These are phyloP conservation scores for Gobionotothen gibberifrons DNA, from an alignment of 2,797 vertebrate species.

Conservation along the genomic window DNA sequence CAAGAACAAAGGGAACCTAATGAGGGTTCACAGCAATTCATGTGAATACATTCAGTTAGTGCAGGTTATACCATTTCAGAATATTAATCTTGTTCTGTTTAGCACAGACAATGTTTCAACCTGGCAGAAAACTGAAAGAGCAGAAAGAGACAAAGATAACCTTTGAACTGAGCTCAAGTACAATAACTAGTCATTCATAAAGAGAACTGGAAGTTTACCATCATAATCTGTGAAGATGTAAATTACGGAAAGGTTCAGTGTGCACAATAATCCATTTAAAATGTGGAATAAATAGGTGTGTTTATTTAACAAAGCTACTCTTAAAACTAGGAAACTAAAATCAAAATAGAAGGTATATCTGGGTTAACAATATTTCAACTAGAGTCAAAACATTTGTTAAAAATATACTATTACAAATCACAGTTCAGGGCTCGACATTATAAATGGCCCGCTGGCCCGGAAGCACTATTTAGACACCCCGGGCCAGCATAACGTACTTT, in stretches of 20 bases:
- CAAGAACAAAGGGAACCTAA: neutral
- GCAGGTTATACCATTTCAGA: too few species aligned
- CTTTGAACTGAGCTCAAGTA: neutral
- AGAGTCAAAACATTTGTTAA: too few species aligned
- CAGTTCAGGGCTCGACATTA: too few species aligned
- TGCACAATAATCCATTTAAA: neutral
- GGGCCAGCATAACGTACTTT: too few species aligned
- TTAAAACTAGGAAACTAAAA: neutral
- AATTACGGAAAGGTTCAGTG: too few species aligned
- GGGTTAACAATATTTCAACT: neutral
- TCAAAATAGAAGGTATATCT: too few species aligned
- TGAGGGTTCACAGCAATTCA: neutral
- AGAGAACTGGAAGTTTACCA: neutral
- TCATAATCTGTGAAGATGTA: neutral
- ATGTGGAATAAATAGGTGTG: neutral
- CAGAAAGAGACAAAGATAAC: neutral
- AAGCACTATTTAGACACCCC: too few species aligned
- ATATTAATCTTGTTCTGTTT: too few species aligned
- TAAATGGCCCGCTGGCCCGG: too few species aligned
- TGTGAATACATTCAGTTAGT: too few species aligned
- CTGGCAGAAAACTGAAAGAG: neutral
- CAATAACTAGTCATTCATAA: neutral
- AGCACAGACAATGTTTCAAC: neutral
- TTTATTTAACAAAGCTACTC: neutral
- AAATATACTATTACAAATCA: too few species aligned